Percentiles rank a stretch among this genome's conserved stretches.
Conservation (phyloP, 1,140 invertebrate species). For the Cherax quadricarinatus region DNA sequence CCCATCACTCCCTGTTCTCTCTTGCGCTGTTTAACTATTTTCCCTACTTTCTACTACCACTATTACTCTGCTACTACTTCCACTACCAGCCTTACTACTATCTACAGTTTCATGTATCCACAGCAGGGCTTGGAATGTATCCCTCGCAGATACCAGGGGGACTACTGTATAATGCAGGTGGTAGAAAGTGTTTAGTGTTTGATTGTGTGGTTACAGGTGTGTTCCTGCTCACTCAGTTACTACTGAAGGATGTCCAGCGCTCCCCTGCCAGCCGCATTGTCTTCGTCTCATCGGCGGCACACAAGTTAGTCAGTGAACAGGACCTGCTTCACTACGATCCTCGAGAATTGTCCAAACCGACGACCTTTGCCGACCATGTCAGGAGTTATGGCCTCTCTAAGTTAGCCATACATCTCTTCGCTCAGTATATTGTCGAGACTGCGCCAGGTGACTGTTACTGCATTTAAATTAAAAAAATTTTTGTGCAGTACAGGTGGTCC, state of each 20-base stretch:
- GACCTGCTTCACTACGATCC: conserved; percentile 15
- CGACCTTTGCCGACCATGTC: conserved; percentile 30
- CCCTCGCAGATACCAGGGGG: too few species aligned
- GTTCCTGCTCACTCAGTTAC: conserved; percentile 16
- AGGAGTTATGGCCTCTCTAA: conserved; percentile 50
- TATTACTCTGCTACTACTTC: too few species aligned
- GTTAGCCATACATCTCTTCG: conserved; percentile 37
- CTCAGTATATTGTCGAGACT: conserved; percentile 20
- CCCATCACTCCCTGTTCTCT: too few species aligned
- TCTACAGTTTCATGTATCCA: too few species aligned
- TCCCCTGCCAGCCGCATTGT: not conserved
- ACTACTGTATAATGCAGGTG: too few species aligned
- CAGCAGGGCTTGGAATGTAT: too few species aligned
- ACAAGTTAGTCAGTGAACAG: not conserved
- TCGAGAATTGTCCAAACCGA: not conserved
- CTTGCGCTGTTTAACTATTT: too few species aligned
- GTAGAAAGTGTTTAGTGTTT: too few species aligned
- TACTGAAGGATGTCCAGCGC: not conserved
- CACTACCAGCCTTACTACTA: too few species aligned
- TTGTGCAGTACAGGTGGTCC: too few species aligned
- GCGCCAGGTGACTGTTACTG: conserved; percentile 2
- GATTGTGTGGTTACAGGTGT: conserved; percentile 38
- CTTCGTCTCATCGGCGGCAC: conserved; percentile 44
- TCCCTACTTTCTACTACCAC: too few species aligned
- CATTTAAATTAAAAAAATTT: too few species aligned